Percentiles rank a stretch among this genome's conserved stretches.
Evolutionary conservation across 2,797 vertebrate genomes (phyloP).

Genomic region (Pseudochaenichthys georgianus): DNA sequence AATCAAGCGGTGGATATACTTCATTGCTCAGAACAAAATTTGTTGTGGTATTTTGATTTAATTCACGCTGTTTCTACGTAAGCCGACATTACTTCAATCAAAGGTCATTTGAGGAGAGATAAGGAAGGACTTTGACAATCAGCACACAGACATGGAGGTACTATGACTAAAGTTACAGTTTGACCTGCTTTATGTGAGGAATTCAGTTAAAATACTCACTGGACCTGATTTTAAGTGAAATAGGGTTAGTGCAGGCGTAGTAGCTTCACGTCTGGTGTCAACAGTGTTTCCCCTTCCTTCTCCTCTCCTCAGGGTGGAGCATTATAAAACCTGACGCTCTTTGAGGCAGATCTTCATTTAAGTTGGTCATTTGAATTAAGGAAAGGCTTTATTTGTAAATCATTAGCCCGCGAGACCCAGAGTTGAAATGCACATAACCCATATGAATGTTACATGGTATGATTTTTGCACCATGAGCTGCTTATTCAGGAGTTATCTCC

Average conservation of each 20-base stretch:
- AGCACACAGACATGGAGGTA: background rate
- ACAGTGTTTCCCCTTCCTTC: background rate
- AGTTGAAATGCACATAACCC: constrained; percentile 13
- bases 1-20: constrained; percentile 3
- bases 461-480: constrained; percentile 40
- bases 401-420: background rate
- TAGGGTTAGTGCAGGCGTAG: background rate
- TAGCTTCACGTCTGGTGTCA: constrained; percentile 13
- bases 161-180: background rate
- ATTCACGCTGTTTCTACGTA: background rate
- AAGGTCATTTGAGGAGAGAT: constrained; percentile 37
- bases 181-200: background rate
- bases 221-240: background rate
- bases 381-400: constrained; percentile 37
- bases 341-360: no score
- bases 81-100: constrained; percentile 10
- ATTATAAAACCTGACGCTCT: constrained; percentile 10
- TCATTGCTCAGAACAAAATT: constrained; percentile 18
- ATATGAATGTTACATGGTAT: constrained; percentile 49
- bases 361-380: constrained; percentile 11
- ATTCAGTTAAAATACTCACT: background rate
- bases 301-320: constrained; percentile 15
- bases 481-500: constrained; percentile 3
- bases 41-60: constrained; percentile 4
- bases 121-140: constrained; percentile 39